Percentiles rank a stretch among this genome's conserved stretches.
Conservation (phyloP, 2,113 vertebrate species). For the human region GRCh38 chrX:107788501-107789000, state of each 20-base stretch:
- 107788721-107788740: slow-evolving; percentile 9
- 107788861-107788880: neutral
- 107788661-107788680: slow-evolving; percentile 7
- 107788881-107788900: neutral
- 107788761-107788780: neutral
- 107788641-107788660: neutral
- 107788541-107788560: neutral
- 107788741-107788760: slow-evolving; percentile 9
- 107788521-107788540: neutral
- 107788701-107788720: neutral
- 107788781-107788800: neutral
- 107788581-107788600: neutral
- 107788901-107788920: neutral
- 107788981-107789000: neutral
- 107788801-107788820: neutral
- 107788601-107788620: neutral
- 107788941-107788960: neutral
- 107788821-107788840: neutral
- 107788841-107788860: neutral
- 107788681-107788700: neutral
- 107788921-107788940: neutral
- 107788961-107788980: slow-evolving; percentile 8
- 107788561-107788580: slow-evolving; percentile 28
- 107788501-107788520: neutral
- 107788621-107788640: neutral